Evolutionary conservation across 2,113 vertebrate genomes (phyloP).

Genomic region (Oreocharis arfaki): DNA sequence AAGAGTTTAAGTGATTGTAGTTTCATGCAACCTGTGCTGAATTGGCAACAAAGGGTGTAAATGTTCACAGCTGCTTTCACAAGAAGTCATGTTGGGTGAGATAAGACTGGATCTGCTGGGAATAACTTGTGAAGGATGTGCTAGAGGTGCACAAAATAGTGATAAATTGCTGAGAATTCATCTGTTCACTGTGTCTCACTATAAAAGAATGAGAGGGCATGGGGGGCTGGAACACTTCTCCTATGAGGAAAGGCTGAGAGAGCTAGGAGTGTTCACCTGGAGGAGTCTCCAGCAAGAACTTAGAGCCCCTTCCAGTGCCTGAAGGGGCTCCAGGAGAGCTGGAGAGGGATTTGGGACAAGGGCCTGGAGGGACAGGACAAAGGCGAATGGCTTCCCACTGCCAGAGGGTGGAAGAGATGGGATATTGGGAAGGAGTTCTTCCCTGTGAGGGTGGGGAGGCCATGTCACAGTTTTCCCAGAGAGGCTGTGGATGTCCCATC

Average conservation of each 20-base stretch:
- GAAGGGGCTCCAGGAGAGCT: neutral
- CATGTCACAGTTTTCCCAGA: neutral
- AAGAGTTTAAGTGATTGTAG: neutral
- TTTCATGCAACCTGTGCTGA: neutral
- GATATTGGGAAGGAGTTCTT: neutral
- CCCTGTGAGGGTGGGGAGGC: rapidly evolving
- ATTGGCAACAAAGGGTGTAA: neutral
- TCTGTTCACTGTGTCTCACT: neutral
- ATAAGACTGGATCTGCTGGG: neutral
- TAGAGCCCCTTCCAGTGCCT: neutral
- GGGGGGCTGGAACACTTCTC: neutral
- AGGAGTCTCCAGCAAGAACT: neutral
- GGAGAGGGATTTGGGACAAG: neutral
- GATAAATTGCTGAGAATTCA: neutral
- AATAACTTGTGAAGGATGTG: neutral
- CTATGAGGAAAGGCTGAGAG: neutral
- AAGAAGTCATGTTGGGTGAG: neutral
- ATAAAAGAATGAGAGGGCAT: neutral
- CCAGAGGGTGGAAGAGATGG: rapidly evolving
- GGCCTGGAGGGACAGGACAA: neutral
- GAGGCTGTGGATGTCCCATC: neutral
- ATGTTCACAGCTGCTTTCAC: neutral
- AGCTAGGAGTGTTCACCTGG: neutral
- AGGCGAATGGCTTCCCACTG: neutral
- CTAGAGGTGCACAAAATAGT: neutral